Evolutionary conservation across 2,888 invertebrate species (phyloP).

Genomic region (Drosophila picticornis): DNA sequence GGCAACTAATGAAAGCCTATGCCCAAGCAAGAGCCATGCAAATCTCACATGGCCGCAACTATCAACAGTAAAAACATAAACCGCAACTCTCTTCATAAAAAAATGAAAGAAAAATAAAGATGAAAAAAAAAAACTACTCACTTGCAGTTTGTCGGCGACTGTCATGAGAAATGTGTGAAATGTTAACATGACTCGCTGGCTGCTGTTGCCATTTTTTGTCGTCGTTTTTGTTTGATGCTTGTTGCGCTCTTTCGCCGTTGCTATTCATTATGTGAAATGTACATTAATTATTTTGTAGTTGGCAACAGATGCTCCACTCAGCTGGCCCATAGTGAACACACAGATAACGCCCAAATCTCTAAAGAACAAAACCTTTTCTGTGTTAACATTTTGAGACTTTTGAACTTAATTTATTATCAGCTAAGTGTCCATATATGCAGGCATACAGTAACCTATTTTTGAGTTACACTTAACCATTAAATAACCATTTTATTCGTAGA

Average conservation of each 20-base stretch:
- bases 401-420: not conserved
- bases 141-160: slow-evolving; percentile 31
- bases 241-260: slow-evolving; percentile 53
- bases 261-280: slow-evolving; percentile 78
- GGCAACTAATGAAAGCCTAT: slow-evolving; percentile 58
- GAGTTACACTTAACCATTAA: not conserved
- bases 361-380: slow-evolving; percentile 2
- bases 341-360: slow-evolving; percentile 3
- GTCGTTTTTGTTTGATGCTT: slow-evolving; percentile 14
- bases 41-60: slow-evolving; percentile 41
- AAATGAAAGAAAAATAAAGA: slow-evolving; percentile 25
- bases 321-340: slow-evolving; percentile 29
- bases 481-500: not conserved
- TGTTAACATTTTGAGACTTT: not conserved
- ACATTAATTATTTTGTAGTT: slow-evolving; percentile 76
- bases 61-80: slow-evolving; percentile 28
- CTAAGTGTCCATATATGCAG: not conserved
- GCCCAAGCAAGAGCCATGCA: slow-evolving; percentile 52
- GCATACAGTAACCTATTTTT: not conserved
- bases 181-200: slow-evolving; percentile 57
- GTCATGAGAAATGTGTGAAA: slow-evolving; percentile 79
- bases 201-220: slow-evolving; percentile 25
- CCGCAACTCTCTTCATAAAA: slow-evolving; percentile 22
- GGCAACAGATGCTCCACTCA: slow-evolving; percentile 46
- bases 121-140: slow-evolving; percentile 14